These are phyloP conservation scores for Borostomias antarcticus DNA, from an alignment of 2,797 vertebrate species.

Conservation along the genomic window DNA sequence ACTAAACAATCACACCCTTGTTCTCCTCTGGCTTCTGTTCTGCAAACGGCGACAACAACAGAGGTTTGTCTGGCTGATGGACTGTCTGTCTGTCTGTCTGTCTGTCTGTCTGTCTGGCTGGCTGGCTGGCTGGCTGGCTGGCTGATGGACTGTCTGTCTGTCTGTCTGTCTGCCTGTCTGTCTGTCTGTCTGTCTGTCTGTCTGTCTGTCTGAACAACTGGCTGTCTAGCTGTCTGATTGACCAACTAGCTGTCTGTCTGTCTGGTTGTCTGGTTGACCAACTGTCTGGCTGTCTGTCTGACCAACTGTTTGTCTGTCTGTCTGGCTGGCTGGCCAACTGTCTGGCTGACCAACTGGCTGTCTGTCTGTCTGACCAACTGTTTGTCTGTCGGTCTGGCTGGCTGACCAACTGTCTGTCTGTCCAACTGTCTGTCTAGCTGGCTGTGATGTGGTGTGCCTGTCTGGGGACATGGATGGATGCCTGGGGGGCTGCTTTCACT, in stretches of 20 bases:
- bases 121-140: too few species aligned
- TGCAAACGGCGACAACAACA: constrained; percentile 15
- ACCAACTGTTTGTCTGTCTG: too few species aligned
- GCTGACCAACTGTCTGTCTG: not conserved
- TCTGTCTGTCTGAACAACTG: not conserved
- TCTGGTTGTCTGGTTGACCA: not conserved
- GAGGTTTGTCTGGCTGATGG: constrained; percentile 18
- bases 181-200: not conserved
- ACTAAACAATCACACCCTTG: constrained; percentile 3
- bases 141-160: too few species aligned
- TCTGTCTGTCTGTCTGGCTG: too few species aligned
- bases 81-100: too few species aligned
- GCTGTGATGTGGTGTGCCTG: constrained; percentile 30
- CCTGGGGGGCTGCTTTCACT: constrained; percentile 49
- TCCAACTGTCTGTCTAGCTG: constrained; percentile 14
- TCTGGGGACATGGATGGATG: constrained; percentile 27
- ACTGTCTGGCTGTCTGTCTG: too few species aligned
- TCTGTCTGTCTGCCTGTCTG: not conserved
- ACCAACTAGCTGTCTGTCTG: not conserved
- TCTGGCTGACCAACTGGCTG: not conserved
- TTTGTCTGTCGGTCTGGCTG: not conserved
- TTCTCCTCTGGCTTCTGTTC: not conserved
- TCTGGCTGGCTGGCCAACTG: not conserved
- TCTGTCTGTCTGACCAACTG: not conserved
- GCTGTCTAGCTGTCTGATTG: not conserved